A percentile compares a stretch with the other conserved stretches of the same genome.
These are phyloP conservation scores for Lingula anatina DNA, from an alignment of 2,888 invertebrate species.

Conservation along the genomic window DNA sequence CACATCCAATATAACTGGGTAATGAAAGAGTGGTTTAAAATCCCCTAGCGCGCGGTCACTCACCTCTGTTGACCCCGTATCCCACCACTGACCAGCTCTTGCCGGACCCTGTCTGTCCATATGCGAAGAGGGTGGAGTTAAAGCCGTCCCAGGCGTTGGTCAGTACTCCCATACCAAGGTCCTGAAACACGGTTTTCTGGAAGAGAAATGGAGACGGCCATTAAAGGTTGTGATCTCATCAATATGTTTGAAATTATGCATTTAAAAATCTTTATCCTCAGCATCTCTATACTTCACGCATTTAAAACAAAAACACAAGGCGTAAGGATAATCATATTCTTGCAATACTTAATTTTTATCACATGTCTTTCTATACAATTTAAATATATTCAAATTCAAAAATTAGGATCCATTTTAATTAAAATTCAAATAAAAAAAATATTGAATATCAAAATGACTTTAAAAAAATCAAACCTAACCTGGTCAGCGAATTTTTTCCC, in stretches of 20 bases:
- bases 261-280: background rate
- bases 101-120: constrained; percentile 59
- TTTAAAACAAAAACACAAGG: too few relatives aligned
- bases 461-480: too few relatives aligned
- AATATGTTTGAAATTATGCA: background rate
- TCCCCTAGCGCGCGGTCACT: too few relatives aligned
- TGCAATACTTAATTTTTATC: too few relatives aligned
- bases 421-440: too few relatives aligned
- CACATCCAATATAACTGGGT: too few relatives aligned
- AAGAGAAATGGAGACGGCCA: constrained; percentile 8
- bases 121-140: constrained; percentile 59
- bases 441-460: too few relatives aligned
- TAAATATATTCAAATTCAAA: too few relatives aligned
- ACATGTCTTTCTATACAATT: too few relatives aligned
- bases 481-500: constrained; percentile 57
- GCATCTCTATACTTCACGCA: background rate
- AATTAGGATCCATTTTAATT: too few relatives aligned
- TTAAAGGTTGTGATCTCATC: background rate
- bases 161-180: constrained; percentile 57
- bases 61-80: constrained; percentile 58
- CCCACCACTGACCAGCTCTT: constrained; percentile 61
- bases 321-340: too few relatives aligned
- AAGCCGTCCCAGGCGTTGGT: constrained; percentile 59
- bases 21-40: too few relatives aligned
- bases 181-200: constrained; percentile 56